Percentiles rank a stretch among this genome's conserved stretches.
These are phyloP conservation scores for Aurelia sp. DNA, from an alignment of 30 jellyfish, hydroid and myxozoan genomes.

Conservation along the genomic window DNA sequence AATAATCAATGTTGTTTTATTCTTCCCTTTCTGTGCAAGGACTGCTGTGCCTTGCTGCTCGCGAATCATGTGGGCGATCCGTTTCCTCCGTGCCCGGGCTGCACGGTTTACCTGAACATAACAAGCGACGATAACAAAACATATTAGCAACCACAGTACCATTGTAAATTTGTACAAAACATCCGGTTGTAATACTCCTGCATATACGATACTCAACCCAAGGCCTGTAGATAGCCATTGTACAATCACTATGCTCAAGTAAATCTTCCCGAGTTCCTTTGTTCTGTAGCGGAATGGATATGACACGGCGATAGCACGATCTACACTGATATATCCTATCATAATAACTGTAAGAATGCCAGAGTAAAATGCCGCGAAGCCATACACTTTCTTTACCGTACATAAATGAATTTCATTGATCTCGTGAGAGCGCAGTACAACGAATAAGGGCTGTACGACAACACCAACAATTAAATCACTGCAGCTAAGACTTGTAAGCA, in stretches of 20 bases:
- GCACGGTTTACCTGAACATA: no score
- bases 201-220: no score
- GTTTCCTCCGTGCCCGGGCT: no score
- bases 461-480: constrained; percentile 12
- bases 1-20: constrained; percentile 1
- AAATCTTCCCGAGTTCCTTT: background rate
- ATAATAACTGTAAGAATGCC: background rate
- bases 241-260: background rate
- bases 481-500: constrained; percentile 1
- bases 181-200: no score
- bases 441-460: background rate
- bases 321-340: constrained; percentile 3
- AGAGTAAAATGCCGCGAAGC: background rate
- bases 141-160: no score
- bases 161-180: no score
- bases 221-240: no score
- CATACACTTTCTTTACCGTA: constrained; percentile 13
- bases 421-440: constrained; percentile 10
- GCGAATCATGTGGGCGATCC: no score
- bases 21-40: no score
- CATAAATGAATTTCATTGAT: constrained; percentile 7
- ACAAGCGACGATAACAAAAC: no score
- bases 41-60: no score
- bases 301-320: background rate
- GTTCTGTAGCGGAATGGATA: constrained; percentile 18